A percentile compares a stretch with the other conserved stretches of the same genome.
Evolutionary conservation across 2,888 invertebrate genomes (phyloP).

Genomic region (Diaphora mendica): DNA sequence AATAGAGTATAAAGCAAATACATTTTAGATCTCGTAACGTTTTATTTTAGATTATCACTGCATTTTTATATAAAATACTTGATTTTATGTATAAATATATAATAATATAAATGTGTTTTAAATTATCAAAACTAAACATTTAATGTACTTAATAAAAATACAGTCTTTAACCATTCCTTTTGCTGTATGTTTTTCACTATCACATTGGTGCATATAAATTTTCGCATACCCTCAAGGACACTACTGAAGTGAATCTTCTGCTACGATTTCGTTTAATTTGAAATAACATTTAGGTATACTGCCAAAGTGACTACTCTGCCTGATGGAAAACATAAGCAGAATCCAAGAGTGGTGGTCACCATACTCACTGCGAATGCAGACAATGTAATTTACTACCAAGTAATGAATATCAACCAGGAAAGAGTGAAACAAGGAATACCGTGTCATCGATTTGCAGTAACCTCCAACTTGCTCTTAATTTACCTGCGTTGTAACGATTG

Average conservation of each 20-base stretch:
- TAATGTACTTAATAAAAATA: neutral
- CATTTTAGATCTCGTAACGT: neutral
- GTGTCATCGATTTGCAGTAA: too few species aligned
- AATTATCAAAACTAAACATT: neutral
- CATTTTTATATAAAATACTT: neutral
- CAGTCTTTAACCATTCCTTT: neutral
- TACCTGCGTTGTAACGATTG: too few species aligned
- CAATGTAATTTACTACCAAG: too few species aligned
- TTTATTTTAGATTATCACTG: neutral
- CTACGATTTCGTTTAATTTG: neutral
- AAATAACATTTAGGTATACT: too few species aligned
- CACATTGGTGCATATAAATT: neutral
- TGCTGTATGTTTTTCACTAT: neutral
- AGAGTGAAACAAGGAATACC: too few species aligned
- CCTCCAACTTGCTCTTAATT: too few species aligned
- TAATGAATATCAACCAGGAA: too few species aligned
- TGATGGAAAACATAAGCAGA: too few species aligned
- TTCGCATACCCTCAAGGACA: neutral
- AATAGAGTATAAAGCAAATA: neutral
- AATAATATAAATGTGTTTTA: neutral
- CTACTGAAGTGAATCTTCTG: neutral
- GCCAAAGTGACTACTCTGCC: too few species aligned
- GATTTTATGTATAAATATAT: neutral
- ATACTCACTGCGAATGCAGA: too few species aligned
- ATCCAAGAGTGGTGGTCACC: too few species aligned